phyloP scores from a whole-genome alignment of 2,113 vertebrate species.

The Trachemys scripta region DNA sequence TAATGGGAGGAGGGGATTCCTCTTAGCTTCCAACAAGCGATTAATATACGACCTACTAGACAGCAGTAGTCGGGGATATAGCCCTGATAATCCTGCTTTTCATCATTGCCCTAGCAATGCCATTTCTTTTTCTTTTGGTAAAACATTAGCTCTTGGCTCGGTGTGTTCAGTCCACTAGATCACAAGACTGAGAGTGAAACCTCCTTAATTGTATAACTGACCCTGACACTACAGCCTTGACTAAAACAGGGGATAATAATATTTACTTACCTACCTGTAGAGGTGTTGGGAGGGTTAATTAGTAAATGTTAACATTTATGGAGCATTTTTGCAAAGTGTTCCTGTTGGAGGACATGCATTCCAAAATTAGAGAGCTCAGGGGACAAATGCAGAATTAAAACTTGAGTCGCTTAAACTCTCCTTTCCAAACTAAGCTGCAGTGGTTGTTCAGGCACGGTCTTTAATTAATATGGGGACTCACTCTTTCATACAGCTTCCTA shows the following conservation, averaged over 20 bases:
- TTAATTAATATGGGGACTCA: not conserved
- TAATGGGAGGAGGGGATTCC: not conserved
- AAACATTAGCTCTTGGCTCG: not conserved
- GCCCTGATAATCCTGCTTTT: not conserved
- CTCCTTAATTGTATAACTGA: not conserved
- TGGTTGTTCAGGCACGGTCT: not conserved
- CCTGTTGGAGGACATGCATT: not conserved
- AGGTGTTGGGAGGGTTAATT: not conserved
- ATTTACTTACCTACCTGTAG: not conserved
- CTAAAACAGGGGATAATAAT: not conserved
- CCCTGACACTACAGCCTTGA: not conserved
- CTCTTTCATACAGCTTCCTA: not conserved
- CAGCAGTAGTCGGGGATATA: not conserved
- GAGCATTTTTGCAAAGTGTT: not conserved
- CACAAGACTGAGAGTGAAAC: not conserved
- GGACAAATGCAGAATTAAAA: not conserved
- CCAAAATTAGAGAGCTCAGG: fast-evolving
- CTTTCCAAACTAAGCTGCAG: not conserved
- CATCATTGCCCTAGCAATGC: not conserved
- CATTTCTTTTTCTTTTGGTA: not conserved
- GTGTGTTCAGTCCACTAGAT: not conserved
- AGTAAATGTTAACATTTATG: not conserved
- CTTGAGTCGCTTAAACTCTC: not conserved
- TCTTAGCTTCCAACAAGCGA: no score
- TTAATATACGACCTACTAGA: not conserved